phyloP scores from a whole-genome alignment of 2,888 invertebrate species.

The Meliscaeva auricollis region DNA sequence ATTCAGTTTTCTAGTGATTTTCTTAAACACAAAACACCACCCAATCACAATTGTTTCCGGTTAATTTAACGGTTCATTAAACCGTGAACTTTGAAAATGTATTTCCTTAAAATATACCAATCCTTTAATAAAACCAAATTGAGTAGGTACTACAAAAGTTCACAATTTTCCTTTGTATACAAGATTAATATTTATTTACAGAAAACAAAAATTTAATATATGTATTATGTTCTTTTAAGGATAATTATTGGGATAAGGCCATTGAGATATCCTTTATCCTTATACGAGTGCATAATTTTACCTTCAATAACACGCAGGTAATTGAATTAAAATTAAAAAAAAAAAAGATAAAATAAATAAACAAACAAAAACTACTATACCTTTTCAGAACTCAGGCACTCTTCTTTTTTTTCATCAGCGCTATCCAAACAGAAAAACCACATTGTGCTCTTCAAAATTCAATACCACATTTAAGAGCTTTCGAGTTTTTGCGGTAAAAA shows the following conservation, averaged over 20 bases:
- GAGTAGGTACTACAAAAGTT: neutral
- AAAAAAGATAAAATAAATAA: neutral
- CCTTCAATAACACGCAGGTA: neutral
- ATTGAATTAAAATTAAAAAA: neutral
- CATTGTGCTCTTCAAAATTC: slow-evolving; percentile 40
- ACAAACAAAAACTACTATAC: slow-evolving; percentile 1
- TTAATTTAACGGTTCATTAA: slow-evolving; percentile 57
- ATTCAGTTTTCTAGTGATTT: slow-evolving; percentile 17
- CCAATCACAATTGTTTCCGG: slow-evolving; percentile 10
- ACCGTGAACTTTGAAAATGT: slow-evolving; percentile 52
- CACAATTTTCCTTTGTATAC: neutral
- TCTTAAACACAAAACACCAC: neutral
- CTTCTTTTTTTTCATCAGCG: neutral
- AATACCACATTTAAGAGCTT: slow-evolving; percentile 67
- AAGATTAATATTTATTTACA: neutral
- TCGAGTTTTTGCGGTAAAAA: slow-evolving; percentile 57
- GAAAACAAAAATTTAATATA: neutral
- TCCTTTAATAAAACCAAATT: neutral
- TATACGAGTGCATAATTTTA: too few species aligned
- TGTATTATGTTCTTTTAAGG: neutral
- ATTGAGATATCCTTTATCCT: slow-evolving; percentile 1
- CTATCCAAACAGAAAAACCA: slow-evolving; percentile 39
- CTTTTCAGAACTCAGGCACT: neutral
- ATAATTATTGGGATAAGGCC: neutral
- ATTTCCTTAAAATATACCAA: slow-evolving; percentile 24